Percentiles rank a stretch among this genome's conserved stretches.
Evolutionary conservation across 2,797 vertebrate genomes (phyloP).

Genomic region (Sylvia borin): DNA sequence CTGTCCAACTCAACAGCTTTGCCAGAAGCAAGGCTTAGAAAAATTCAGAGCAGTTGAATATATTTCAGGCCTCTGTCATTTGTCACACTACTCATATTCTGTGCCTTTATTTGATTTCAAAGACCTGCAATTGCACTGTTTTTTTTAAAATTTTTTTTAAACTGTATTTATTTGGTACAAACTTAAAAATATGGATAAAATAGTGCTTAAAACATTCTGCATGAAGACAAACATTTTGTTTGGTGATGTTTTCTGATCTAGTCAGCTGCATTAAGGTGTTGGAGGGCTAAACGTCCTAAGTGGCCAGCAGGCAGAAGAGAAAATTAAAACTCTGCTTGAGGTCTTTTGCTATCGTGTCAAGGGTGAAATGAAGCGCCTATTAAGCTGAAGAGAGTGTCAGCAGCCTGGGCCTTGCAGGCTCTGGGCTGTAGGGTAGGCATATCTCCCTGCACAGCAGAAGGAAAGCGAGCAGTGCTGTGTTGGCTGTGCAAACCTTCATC

Average conservation of each 20-base stretch:
- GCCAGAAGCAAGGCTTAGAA: slow-evolving; percentile 1
- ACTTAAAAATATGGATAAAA: not conserved
- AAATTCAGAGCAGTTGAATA: slow-evolving; percentile 18
- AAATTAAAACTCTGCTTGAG: slow-evolving; percentile 32
- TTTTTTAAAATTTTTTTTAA: not conserved
- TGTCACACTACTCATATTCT: not conserved
- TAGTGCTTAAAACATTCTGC: not conserved
- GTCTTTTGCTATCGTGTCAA: not conserved
- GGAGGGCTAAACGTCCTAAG: not conserved
- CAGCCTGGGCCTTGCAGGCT: not conserved
- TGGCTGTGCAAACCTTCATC: not conserved
- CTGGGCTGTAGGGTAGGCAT: rapidly evolving
- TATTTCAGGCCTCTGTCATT: not conserved
- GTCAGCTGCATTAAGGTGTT: not conserved
- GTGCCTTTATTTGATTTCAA: slow-evolving; percentile 6
- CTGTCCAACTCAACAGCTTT: not conserved
- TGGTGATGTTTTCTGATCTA: not conserved
- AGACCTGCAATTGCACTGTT: not conserved
- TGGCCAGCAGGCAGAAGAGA: not conserved
- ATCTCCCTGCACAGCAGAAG: rapidly evolving
- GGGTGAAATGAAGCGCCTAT: not conserved
- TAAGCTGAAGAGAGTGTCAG: not conserved
- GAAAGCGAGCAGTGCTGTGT: rapidly evolving
- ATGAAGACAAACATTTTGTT: not conserved
- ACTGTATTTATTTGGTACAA: not conserved